Percentiles rank a stretch among this genome's conserved stretches.
phyloP scores from a whole-genome alignment of 2,113 vertebrate species.

The Ptychochromis oligacanthus region DNA sequence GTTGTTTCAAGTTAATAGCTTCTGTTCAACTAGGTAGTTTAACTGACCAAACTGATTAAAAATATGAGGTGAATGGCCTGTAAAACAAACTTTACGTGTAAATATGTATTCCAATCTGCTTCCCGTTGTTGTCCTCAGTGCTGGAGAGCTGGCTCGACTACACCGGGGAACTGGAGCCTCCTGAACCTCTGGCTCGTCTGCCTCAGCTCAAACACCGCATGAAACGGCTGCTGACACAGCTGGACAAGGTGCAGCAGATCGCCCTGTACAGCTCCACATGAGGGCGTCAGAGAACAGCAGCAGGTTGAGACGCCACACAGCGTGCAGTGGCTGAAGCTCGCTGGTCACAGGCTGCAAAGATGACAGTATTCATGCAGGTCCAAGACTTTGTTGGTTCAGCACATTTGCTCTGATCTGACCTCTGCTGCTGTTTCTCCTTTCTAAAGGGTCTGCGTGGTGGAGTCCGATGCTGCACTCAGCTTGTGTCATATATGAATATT shows the following conservation, averaged over 20 bases:
- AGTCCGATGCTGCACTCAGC: conserved; percentile 39
- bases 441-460: conserved; percentile 30
- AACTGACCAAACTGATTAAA: neutral
- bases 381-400: conserved; percentile 28
- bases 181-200: conserved; percentile 91
- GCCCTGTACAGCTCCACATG: conserved; percentile 85
- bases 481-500: conserved; percentile 41
- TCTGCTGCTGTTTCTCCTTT: conserved; percentile 43
- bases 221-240: conserved; percentile 91
- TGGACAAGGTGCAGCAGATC: conserved; percentile 94
- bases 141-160: conserved; percentile 98
- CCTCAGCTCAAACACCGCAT: conserved; percentile 96
- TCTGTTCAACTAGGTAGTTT: no score
- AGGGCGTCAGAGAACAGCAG: conserved; percentile 70
- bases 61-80: neutral
- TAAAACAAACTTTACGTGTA: neutral
- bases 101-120: neutral
- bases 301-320: neutral
- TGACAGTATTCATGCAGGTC: conserved; percentile 24
- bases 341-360: neutral
- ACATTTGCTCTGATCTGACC: conserved; percentile 23
- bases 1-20: no score
- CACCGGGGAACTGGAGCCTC: conserved; percentile 95
- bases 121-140: conserved; percentile 75
- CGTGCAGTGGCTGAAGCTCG: neutral